Base-by-base conservation (phyloP, 1,140 invertebrate species). In the Hestina assimilis region DNA sequence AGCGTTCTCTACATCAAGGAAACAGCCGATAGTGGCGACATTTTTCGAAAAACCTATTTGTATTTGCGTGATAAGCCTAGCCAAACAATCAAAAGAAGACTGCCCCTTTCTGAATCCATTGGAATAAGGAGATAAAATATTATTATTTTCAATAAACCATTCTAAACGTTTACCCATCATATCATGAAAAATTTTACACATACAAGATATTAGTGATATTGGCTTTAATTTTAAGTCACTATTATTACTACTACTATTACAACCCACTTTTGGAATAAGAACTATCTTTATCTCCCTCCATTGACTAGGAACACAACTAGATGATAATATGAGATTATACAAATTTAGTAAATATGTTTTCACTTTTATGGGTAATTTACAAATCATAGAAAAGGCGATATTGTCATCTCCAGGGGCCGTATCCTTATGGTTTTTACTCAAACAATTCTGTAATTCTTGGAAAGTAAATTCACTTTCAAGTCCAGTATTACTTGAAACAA, bases 121-220 rank as follows among this genome's bases (percentile, higher is more conserved):
- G 2, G 41, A 19, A 11, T 12, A 5, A 4, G 1, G 7, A 17
- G 28, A 51, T 15, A 59, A 11, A 12, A 47, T 11, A 5, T 42
- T 42, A 23, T 47, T 53, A 7, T 11, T 24, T 51, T 51, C 56
- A 4, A 54, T 24, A 33, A 50, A 55, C 45, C 51, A 46, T 24
- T 59, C 55, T 6, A 64, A 0, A 9, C 51, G 21, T 19, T 26
- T 35, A 9, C 3, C n/a, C 14, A 61, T 8, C n/a, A 55, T 43
- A n/a, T 7, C 7, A 21, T 60, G 63, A 29, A 54, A 54, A 9
- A 57, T 41, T 42, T 60, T 65, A 31, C 48, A 60, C 7, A 58
- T 14, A 19, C 63, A 65, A 1, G 63, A 65, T 7, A 65, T 55
- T 3, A 62, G 20, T 8, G 59, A 55, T n/a, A 62, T 66, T 12